These are phyloP conservation scores for Heliconius sara DNA, from an alignment of 2,888 invertebrate species.

Conservation along the genomic window DNA sequence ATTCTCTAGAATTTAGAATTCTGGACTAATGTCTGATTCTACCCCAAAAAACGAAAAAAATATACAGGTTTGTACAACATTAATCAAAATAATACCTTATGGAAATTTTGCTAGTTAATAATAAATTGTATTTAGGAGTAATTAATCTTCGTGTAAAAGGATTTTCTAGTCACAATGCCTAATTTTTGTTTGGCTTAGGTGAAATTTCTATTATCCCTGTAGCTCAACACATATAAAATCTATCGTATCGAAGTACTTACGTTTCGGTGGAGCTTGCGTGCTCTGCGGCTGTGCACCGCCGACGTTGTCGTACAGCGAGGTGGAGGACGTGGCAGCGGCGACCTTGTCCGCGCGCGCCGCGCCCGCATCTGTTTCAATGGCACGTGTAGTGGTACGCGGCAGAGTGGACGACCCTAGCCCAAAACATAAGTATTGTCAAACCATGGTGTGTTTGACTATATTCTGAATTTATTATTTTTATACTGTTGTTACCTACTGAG, in stretches of 20 bases:
- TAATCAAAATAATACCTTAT: no score
- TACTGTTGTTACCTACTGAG: not conserved
- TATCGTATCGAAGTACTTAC: slow-evolving; percentile 59
- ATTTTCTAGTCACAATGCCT: no score
- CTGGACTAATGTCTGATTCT: no score
- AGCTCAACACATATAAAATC: not conserved
- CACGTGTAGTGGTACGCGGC: slow-evolving; percentile 89
- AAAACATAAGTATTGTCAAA: slow-evolving; percentile 44
- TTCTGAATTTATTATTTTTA: no score
- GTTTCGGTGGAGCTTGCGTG: slow-evolving; percentile 77
- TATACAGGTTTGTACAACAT: no score
- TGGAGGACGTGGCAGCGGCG: slow-evolving; percentile 93
- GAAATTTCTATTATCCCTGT: not conserved
- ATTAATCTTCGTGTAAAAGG: no score
- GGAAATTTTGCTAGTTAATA: no score
- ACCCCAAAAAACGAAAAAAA: no score
- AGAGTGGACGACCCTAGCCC: slow-evolving; percentile 91
- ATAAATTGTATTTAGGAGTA: no score
- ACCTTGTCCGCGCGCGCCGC: slow-evolving; percentile 88
- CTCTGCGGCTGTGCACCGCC: slow-evolving; percentile 77
- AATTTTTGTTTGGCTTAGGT: no score
- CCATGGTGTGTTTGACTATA: slow-evolving; percentile 19
- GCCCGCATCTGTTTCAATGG: slow-evolving; percentile 86
- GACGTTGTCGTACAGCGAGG: slow-evolving; percentile 94
- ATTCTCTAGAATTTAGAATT: no score